Base-by-base conservation (phyloP, 2,888 invertebrate species). In the Empis stercorea region DNA sequence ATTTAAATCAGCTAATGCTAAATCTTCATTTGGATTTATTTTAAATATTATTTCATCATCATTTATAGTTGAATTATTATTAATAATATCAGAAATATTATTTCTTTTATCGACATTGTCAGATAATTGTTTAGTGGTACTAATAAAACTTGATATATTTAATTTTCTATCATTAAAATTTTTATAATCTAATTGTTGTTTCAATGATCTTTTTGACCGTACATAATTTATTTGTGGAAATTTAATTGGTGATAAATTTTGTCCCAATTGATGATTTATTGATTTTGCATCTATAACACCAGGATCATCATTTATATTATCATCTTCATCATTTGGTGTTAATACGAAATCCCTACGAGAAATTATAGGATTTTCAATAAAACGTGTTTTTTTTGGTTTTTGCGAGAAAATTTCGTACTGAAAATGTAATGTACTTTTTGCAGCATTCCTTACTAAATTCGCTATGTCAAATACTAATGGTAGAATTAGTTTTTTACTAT, bases 381-480 rank as follows among this genome's bases (percentile, higher is more conserved):
- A 27, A 27, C 9, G 23, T 27, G 23, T 42, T 23, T 47, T 30
- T 4, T 23, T 38, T 14, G 42, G 27, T 15, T 44, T 39, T 30
- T 46, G 41, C 5, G 46, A 41, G 15, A 23, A 32, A n/a, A 32
- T 15, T 14, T 45, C 45, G 32, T 46, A 43, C 10, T 41, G 17
- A 13, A 30, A 36, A n/a, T 43, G 44, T n/a, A 48, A 13, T 1
- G 49, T 46, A 32, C 20, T 43, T 51, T 69, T 65, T 30, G 75
- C 71, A 0, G 76, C 73, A 42, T 66, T 72, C 47, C 75, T 71
- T 44, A 80, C 73, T 48, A 80, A 69, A 60, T 79, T 78, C 0
- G 80, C 80, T 61, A 80, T 75, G 61, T 81, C 80, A 55, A 76
- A 71, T 49, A 78, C 73, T 51, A 79, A 76, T 10, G 82, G 81